Conservation (phyloP, 2,888 invertebrate species). For the Erannis defoliaria region DNA sequence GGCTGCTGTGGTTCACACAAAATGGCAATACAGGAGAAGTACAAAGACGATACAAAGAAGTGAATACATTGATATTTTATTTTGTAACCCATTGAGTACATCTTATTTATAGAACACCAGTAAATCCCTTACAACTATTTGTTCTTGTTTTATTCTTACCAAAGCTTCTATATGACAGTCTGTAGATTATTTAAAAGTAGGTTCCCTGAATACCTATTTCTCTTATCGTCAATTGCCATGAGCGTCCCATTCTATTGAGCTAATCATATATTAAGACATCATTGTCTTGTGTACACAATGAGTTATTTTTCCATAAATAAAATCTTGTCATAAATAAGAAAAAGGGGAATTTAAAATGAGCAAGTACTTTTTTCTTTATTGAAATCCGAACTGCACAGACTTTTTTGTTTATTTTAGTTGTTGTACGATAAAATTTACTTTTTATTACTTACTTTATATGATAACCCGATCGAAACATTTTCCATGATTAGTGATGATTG, state of each 20-base stretch:
- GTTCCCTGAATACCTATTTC: too few relatives aligned
- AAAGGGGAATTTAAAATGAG: too few relatives aligned
- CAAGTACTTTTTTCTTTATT: neutral
- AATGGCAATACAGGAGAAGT: constrained; percentile 73
- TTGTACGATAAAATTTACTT: neutral
- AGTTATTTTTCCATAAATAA: too few relatives aligned
- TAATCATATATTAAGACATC: too few relatives aligned
- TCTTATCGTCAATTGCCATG: too few relatives aligned
- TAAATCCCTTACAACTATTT: constrained; percentile 49
- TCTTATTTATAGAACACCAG: constrained; percentile 31
- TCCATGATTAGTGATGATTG: too few relatives aligned
- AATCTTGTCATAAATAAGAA: too few relatives aligned
- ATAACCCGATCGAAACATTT: too few relatives aligned
- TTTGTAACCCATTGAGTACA: constrained; percentile 75
- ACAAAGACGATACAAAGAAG: constrained; percentile 57
- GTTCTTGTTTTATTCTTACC: constrained; percentile 32
- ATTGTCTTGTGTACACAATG: too few relatives aligned
- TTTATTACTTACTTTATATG: neutral
- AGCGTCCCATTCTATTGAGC: too few relatives aligned
- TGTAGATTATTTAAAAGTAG: too few relatives aligned
- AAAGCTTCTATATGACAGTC: neutral
- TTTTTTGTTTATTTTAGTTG: constrained; percentile 8
- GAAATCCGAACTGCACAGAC: neutral
- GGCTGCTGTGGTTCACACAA: constrained; percentile 78
- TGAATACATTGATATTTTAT: constrained; percentile 73